A percentile compares a stretch with the other conserved stretches of the same genome.
Conservation (phyloP, 2,113 vertebrate species). For the Coptodon bakossiorum region DNA sequence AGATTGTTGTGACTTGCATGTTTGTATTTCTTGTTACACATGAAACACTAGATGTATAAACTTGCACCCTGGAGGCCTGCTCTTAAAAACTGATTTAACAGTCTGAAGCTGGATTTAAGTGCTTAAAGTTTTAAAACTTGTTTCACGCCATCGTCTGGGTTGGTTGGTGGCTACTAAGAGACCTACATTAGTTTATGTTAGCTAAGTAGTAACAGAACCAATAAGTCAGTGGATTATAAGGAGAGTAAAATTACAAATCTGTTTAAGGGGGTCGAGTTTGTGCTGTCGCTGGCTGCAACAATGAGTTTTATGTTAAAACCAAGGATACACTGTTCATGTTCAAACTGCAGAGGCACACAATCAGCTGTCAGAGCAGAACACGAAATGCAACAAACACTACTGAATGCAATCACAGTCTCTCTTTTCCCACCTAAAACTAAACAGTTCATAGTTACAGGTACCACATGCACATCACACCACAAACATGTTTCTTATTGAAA, state of each 20-base stretch:
- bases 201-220: background rate
- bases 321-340: background rate
- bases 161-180: background rate
- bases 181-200: background rate
- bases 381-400: rapidly evolving
- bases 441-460: background rate
- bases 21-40: background rate
- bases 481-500: background rate
- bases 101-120: background rate
- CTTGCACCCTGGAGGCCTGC: background rate
- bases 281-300: background rate
- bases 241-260: background rate
- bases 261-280: background rate
- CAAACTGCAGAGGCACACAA: background rate
- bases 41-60: background rate
- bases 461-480: background rate
- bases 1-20: background rate
- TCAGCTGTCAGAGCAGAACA: background rate
- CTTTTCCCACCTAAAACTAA: background rate
- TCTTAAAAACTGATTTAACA: background rate
- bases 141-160: background rate
- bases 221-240: background rate
- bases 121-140: background rate
- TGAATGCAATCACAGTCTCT: background rate
- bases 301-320: background rate